Percentiles rank a stretch among this genome's conserved stretches.
Conservation (phyloP, 2,113 vertebrate genomes). For the Theristicus caerulescens region DNA sequence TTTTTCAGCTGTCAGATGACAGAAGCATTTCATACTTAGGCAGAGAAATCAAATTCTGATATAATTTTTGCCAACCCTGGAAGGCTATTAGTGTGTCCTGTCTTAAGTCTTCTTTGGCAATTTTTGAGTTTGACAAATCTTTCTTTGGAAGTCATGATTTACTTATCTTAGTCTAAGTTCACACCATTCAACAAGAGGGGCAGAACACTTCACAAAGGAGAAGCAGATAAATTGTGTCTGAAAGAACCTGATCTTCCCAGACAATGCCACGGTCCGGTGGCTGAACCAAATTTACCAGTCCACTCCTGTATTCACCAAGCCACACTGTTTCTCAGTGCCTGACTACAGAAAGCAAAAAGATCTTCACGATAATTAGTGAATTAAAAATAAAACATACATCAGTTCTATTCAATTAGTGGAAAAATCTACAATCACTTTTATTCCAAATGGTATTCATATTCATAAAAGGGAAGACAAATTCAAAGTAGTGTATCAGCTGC, state of each 20-base stretch:
- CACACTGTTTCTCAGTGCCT: not conserved
- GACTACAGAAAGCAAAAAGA: not conserved
- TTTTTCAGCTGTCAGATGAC: not conserved
- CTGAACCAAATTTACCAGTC: not conserved
- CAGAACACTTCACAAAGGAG: not conserved
- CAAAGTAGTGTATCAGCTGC: not conserved
- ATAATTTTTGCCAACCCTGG: not conserved
- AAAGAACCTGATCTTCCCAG: not conserved
- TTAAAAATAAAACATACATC: not conserved
- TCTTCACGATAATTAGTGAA: not conserved
- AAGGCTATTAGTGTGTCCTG: not conserved
- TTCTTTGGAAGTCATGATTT: not conserved
- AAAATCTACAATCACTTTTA: not conserved
- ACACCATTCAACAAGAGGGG: not conserved
- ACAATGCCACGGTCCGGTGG: not conserved
- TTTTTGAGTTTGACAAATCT: not conserved
- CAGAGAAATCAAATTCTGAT: not conserved
- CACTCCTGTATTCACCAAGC: not conserved
- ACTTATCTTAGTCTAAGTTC: not conserved
- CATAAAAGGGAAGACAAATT: not conserved
- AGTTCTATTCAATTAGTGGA: not conserved
- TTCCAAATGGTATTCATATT: not conserved
- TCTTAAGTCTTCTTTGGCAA: not conserved
- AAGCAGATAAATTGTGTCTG: not conserved
- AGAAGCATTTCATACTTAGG: not conserved